Evolutionary conservation across 2,888 invertebrate genomes (phyloP).

Genomic region (Tipula confusa): DNA sequence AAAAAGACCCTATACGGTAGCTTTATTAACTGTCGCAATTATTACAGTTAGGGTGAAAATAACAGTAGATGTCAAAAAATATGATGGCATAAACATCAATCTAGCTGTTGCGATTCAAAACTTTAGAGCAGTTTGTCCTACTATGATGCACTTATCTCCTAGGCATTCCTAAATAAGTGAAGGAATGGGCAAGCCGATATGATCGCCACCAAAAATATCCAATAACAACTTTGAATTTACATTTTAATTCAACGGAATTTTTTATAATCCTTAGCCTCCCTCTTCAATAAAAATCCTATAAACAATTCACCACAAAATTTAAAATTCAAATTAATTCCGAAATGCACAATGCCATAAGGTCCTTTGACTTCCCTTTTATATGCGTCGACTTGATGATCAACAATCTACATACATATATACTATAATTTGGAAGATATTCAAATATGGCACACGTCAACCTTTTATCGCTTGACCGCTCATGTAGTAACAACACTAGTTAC

Average conservation of each 20-base stretch:
- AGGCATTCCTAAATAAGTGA: too few relatives aligned
- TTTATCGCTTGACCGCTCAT: constrained; percentile 29
- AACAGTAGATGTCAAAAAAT: too few relatives aligned
- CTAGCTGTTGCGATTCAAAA: too few relatives aligned
- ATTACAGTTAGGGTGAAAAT: too few relatives aligned
- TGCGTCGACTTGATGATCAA: neutral
- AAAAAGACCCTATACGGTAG: too few relatives aligned
- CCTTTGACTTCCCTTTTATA: neutral
- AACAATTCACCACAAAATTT: constrained; percentile 1
- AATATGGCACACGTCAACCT: constrained; percentile 26
- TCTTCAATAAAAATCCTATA: neutral
- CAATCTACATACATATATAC: neutral
- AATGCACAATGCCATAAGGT: neutral
- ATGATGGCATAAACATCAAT: too few relatives aligned
- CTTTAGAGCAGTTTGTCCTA: too few relatives aligned
- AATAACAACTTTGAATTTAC: neutral
- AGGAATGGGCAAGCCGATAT: too few relatives aligned
- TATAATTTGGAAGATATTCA: constrained; percentile 21
- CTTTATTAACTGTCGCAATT: too few relatives aligned
- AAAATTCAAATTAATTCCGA: constrained; percentile 1
- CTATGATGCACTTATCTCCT: too few relatives aligned
- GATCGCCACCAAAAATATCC: too few relatives aligned
- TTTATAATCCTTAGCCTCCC: neutral
- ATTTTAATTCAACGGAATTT: constrained; percentile 17
- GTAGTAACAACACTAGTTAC: neutral